Percentiles rank a stretch among this genome's conserved stretches.
phyloP scores from a whole-genome alignment of 2,797 vertebrate species.

The Apogon hyalosoma region DNA sequence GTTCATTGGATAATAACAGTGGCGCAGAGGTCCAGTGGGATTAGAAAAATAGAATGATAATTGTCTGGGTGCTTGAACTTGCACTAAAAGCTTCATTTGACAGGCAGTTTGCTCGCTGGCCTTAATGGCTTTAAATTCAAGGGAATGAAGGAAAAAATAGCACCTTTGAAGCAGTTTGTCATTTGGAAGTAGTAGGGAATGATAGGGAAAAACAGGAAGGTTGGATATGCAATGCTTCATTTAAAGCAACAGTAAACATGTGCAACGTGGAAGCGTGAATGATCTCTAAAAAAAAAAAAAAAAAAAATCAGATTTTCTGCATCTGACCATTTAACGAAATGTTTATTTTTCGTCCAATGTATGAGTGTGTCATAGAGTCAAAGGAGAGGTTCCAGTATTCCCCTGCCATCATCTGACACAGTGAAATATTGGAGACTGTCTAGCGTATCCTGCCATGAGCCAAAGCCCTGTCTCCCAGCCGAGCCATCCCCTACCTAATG shows the following conservation, averaged over 20 bases:
- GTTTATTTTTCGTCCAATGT: not conserved
- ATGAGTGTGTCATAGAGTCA: constrained; percentile 19
- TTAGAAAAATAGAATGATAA: constrained; percentile 41
- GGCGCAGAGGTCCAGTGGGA: constrained; percentile 23
- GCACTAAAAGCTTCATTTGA: constrained; percentile 49
- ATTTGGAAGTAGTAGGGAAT: constrained; percentile 10
- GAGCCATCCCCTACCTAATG: constrained; percentile 15
- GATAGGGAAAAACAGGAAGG: not conserved
- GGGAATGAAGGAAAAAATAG: constrained; percentile 9
- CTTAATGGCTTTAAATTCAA: constrained; percentile 43
- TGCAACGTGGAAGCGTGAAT: not conserved
- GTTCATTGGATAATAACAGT: constrained; percentile 45
- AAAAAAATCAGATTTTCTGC: constrained; percentile 1
- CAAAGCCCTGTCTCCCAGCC: constrained; percentile 20
- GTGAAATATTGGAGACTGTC: constrained; percentile 41
- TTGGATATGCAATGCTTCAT: constrained; percentile 16
- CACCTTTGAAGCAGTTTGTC: constrained; percentile 17
- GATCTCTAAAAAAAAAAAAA: not conserved
- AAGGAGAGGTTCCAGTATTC: constrained; percentile 21
- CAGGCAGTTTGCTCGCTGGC: constrained; percentile 36
- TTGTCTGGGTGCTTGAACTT: constrained; percentile 45
- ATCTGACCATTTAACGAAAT: constrained; percentile 9
- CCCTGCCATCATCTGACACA: constrained; percentile 22
- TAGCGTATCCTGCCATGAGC: constrained; percentile 18
- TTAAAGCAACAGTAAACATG: constrained; percentile 19